Evolutionary conservation across 2,888 invertebrate species (phyloP), one percentile per base, ranked within the genome.

Genomic region (Cryptocephalus moraei): DNA sequence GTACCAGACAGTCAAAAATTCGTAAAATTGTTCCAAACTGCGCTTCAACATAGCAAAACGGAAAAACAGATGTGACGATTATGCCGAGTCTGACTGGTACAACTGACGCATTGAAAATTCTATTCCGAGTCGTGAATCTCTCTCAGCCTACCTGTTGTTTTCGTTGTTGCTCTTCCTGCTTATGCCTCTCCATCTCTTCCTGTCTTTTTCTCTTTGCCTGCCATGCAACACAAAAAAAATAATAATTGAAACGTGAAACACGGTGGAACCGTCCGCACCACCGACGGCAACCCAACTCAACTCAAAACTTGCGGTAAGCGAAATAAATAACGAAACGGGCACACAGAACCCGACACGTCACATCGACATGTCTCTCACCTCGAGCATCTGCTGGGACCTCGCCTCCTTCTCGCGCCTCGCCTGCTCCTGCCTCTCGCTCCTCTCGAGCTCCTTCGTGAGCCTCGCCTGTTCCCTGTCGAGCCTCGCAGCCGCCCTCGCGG

Each of bases 121-220:
- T 22, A 4, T 22, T 22, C 22, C 22, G 6, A 22, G 6, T 22
- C 6, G 3, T 22, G 22, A 22, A 22, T 22, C 22, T 22, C 22
- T n/a, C n/a, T n/a, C n/a, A n/a, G 8, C 11, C 33, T 72, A 91
- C 91, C 87, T 91, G 90, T 70, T 88, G 87, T 69, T 86, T 86
- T 62, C 89, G 82, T 57, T 84, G 78, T 62, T 89, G 86, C 56
- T 91, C 91, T 72, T 90, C 89, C 56, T 84, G 81, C 67, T 84
- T 85, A 67, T 84, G 84, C 65, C 84, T 86, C 71, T 91, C 90
- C 62, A 85, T 69, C 68, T 90, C 89, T 73, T 91, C 90, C 66
- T 90, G 88, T 53, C 86, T 84, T 72, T 84, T 85, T 71, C 85
- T 80, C 67, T 88, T 86, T 69, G 88, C 88, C 89, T 90, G 79